Base-by-base conservation (phyloP, 2,888 invertebrate genomes). In the Amphiduros pacificus region DNA sequence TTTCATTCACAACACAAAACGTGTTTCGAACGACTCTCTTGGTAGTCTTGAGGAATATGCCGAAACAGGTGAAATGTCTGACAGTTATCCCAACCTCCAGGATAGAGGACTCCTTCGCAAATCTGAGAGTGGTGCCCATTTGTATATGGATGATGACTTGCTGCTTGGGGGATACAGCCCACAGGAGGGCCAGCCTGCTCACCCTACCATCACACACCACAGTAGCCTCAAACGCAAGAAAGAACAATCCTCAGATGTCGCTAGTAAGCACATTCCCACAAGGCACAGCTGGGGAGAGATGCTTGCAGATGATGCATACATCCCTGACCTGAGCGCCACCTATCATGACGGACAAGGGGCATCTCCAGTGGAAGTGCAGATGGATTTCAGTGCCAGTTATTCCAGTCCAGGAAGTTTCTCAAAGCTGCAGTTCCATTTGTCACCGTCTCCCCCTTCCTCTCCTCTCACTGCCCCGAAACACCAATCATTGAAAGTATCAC, bases 51-150 rank as follows among this genome's bases (percentile, higher is more conserved):
- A 74, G 41, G 74, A 75, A 53, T 61, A 65, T 48, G 62, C 61
- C 2, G 72, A 72, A 50, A n/a, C 53, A 60, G 50, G 63, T 60
- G 5, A 4, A 50, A 55, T 63, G n/a, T n/a, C n/a, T 51, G 62
- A 58, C 56, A 52, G 59, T 48, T 44, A 63, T 56, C 50, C 11
- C 44, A 51, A 32, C 36, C 28, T 36, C n/a, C 54, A 54, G 53
- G 27, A 29, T 3, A 44, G 27, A 2, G 24, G 40, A 1, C 36
- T 66, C 22, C 61, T 78, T 20, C 61, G 71, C 14, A 78, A 77
- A 61, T 78, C 78, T 11, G 71, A 71, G 28, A 78, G 78, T 72
- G 78, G 79, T 57, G 70, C 72, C 55, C 74, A 74, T 65, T 65
- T 79, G 55, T 76, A 70, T 62, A 65, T 74, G 31, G 69, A 74